phyloP scores from a whole-genome alignment of 2,888 invertebrate species.

The Pristionchus exspectatus region DNA sequence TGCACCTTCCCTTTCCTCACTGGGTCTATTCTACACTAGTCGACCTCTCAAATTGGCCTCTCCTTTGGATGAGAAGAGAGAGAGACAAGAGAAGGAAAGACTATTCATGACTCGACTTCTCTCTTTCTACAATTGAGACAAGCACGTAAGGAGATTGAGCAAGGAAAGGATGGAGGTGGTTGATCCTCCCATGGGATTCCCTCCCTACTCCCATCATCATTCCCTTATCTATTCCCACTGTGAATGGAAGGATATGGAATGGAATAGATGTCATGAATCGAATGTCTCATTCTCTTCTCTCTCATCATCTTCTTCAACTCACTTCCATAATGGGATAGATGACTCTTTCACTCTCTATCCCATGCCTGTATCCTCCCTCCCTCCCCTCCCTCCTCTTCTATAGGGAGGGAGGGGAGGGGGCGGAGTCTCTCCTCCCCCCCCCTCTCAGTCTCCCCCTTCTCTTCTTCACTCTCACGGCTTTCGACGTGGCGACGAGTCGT shows the following conservation, averaged over 20 bases:
- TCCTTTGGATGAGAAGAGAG: conserved; percentile 23
- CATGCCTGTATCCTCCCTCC: conserved; percentile 36
- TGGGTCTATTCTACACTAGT: conserved; percentile 2
- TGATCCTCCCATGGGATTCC: conserved; percentile 4
- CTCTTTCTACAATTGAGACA: conserved; percentile 31
- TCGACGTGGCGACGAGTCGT: conserved; percentile 26
- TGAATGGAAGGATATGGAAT: background rate
- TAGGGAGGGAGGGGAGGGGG: background rate
- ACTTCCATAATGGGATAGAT: conserved; percentile 18
- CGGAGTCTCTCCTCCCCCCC: background rate
- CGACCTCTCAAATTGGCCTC: conserved; percentile 48
- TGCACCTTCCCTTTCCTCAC: background rate
- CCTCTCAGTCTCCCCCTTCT: background rate
- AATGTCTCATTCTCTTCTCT: conserved; percentile 3
- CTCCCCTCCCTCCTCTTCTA: background rate
- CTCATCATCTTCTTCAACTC: background rate
- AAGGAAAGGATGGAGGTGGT: background rate
- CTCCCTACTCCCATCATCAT: background rate
- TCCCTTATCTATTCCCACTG: background rate
- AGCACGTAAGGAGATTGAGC: background rate
- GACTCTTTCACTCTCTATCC: conserved; percentile 29
- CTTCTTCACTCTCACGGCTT: conserved; percentile 27
- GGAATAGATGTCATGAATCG: background rate
- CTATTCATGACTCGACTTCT: conserved; percentile 29
- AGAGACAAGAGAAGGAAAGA: background rate